Conservation (phyloP, 30 jellyfish, hydroid and myxozoan genomes). For the Hydra vulgaris region DNA sequence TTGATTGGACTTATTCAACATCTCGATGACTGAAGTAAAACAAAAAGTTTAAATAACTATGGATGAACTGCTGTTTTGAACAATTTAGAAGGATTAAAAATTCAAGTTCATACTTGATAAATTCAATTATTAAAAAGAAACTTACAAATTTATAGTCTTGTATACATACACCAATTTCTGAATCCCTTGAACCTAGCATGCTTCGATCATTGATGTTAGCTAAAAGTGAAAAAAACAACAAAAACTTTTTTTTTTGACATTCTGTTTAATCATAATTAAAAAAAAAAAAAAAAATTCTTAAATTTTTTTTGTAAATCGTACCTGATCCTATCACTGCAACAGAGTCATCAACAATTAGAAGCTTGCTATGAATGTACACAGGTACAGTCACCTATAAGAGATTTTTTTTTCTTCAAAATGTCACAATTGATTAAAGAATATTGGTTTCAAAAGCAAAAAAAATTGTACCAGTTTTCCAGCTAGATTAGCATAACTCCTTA, state of each 20-base stretch:
- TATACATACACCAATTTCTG: conserved; percentile 75
- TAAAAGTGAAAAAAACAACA: conserved; percentile 3
- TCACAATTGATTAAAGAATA: background rate
- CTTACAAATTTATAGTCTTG: conserved; percentile 71
- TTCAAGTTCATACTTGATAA: too few species aligned
- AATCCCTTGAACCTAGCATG: conserved; percentile 86
- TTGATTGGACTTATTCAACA: too few species aligned
- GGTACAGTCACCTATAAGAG: conserved; percentile 57
- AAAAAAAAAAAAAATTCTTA: too few species aligned
- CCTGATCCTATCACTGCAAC: conserved; percentile 91
- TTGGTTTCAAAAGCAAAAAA: background rate
- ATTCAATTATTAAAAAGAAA: background rate
- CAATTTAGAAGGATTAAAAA: too few species aligned
- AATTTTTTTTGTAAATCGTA: background rate
- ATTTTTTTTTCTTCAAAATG: background rate
- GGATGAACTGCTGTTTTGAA: too few species aligned
- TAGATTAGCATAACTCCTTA: conserved; percentile 50
- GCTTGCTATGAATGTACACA: conserved; percentile 73
- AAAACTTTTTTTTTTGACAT: background rate
- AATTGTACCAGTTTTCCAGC: conserved; percentile 46
- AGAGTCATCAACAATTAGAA: conserved; percentile 79
- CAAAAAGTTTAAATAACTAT: too few species aligned
- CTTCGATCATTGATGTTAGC: conserved; percentile 93
- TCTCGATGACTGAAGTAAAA: too few species aligned
- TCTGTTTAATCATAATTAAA: background rate